Percentiles rank a stretch among this genome's conserved stretches.
These are phyloP conservation scores for Schlechtendalia chinensis DNA, from an alignment of 1,140 invertebrate genomes.

Conservation along the genomic window DNA sequence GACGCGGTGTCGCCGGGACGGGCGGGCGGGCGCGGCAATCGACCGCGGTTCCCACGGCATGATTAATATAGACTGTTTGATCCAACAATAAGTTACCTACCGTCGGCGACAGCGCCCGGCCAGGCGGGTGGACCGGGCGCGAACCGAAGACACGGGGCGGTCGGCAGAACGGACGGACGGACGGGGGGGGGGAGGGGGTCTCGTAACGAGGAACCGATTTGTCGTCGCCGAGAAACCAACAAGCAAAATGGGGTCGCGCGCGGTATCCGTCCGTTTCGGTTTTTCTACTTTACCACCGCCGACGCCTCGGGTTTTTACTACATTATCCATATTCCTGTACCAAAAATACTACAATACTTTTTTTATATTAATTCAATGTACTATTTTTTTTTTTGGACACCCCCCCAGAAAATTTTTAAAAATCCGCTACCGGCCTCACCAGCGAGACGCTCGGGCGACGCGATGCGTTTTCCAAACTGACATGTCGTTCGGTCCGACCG, in stretches of 20 bases:
- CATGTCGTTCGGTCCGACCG: no score
- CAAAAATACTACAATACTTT: no score
- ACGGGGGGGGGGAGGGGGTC: not conserved
- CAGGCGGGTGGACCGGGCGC: no score
- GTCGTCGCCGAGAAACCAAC: slow-evolving; percentile 48
- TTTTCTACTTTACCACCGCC: no score
- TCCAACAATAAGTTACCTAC: slow-evolving; percentile 50
- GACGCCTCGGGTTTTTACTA: no score
- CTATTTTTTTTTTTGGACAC: no score
- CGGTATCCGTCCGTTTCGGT: not conserved
- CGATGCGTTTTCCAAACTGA: no score
- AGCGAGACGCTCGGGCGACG: no score
- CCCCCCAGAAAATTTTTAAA: no score
- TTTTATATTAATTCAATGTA: no score
- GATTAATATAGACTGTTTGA: slow-evolving; percentile 50
- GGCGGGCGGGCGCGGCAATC: not conserved
- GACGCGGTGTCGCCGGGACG: not conserved
- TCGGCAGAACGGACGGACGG: not conserved
- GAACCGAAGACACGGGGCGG: not conserved
- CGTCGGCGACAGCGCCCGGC: slow-evolving; percentile 29
- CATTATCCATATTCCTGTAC: no score
- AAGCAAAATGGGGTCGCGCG: slow-evolving; percentile 25
- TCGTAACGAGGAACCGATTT: slow-evolving; percentile 49
- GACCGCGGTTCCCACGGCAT: slow-evolving; percentile 46
- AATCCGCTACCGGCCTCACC: no score